Percentiles rank a stretch among this genome's conserved stretches.
Conservation (phyloP, 2,888 invertebrate species). For the Copidosoma aretas region DNA sequence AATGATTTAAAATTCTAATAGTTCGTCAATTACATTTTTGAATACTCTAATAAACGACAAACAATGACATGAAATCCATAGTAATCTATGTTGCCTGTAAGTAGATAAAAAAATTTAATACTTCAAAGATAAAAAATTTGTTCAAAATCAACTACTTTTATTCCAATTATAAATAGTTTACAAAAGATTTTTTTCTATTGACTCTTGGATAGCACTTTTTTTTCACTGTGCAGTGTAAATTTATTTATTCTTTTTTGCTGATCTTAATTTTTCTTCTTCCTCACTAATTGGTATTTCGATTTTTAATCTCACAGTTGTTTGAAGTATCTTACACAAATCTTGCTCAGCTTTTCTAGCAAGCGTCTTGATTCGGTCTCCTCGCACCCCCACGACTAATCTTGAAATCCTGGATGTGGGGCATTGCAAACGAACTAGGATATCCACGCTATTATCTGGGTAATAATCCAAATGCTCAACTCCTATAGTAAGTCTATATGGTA, state of each 20-base stretch:
- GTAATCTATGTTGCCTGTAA: no score
- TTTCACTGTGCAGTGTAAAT: not conserved
- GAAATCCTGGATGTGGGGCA: constrained; percentile 72
- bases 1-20: no score
- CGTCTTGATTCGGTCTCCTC: constrained; percentile 73
- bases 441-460: constrained; percentile 66
- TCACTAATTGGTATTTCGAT: constrained; percentile 39
- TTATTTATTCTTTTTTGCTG: not conserved
- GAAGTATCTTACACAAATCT: constrained; percentile 51
- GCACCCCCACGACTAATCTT: constrained; percentile 72
- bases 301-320: constrained; percentile 49
- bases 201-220: not conserved
- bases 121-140: not conserved
- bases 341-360: constrained; percentile 63
- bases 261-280: not conserved
- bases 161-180: constrained; percentile 28
- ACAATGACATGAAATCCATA: not conserved
- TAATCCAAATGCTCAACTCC: constrained; percentile 73
- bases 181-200: not conserved
- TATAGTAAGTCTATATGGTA: constrained; percentile 80
- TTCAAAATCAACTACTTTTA: constrained; percentile 7
- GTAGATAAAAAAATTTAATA: not conserved
- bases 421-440: constrained; percentile 68
- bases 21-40: no score
- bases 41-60: not conserved